Percentiles rank a stretch among this genome's conserved stretches.
phyloP scores from a whole-genome alignment of 2,113 vertebrate genomes.

The Nycticorax nycticorax region DNA sequence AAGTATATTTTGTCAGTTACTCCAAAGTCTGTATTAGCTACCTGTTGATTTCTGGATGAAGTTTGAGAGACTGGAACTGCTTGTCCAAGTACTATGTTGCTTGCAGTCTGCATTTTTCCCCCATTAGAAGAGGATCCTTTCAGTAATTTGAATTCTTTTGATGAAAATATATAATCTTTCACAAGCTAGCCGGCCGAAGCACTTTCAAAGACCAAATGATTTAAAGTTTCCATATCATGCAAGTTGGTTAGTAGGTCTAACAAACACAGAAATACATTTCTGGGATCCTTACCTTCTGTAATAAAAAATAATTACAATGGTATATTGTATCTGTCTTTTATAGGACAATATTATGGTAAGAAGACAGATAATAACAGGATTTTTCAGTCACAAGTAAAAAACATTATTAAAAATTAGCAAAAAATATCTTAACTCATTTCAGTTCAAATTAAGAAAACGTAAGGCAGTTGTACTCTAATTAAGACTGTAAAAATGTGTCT shows the following conservation, averaged over 20 bases:
- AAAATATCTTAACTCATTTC: neutral
- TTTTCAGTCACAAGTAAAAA: neutral
- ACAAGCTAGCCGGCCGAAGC: neutral
- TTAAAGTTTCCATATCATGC: neutral
- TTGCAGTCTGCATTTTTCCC: neutral
- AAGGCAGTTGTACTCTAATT: neutral
- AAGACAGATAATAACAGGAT: neutral
- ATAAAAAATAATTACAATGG: neutral
- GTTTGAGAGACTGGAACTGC: neutral
- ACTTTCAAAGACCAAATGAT: rapidly evolving
- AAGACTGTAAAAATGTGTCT: neutral
- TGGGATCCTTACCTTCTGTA: neutral
- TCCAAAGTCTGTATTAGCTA: neutral
- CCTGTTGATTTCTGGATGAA: neutral
- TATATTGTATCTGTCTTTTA: neutral
- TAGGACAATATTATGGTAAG: neutral
- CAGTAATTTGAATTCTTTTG: neutral
- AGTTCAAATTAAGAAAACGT: neutral
- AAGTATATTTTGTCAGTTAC: neutral
- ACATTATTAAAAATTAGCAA: neutral
- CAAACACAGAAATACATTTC: neutral
- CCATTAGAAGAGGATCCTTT: neutral
- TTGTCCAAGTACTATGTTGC: neutral
- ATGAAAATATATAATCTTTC: neutral
- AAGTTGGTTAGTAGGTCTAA: neutral